These are phyloP conservation scores for Pachyramphus minor DNA, from an alignment of 2,113 vertebrate species.

Conservation along the genomic window DNA sequence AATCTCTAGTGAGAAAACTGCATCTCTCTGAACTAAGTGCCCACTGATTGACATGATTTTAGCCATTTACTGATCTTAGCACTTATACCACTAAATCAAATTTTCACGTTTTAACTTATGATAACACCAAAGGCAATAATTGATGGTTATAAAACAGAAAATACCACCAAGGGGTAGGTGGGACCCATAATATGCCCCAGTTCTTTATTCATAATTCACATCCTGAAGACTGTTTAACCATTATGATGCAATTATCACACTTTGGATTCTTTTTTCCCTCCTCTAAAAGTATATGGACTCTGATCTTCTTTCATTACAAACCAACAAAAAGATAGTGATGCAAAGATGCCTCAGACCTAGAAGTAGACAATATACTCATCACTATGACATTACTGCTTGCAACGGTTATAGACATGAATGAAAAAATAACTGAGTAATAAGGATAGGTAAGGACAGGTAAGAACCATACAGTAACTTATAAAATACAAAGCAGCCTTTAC, in stretches of 20 bases:
- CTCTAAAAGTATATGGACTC: background rate
- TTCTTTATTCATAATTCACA: background rate
- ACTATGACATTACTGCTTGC: background rate
- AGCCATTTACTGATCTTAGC: background rate
- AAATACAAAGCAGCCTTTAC: background rate
- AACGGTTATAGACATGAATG: accelerated
- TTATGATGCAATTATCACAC: background rate
- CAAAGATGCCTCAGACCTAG: background rate
- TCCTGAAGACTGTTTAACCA: background rate
- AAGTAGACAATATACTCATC: background rate
- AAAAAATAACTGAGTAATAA: background rate
- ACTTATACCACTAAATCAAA: background rate
- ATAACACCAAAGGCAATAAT: background rate
- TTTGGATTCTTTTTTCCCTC: background rate
- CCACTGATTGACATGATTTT: background rate
- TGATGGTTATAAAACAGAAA: background rate
- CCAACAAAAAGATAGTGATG: background rate
- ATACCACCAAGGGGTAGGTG: background rate
- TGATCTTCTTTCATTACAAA: background rate
- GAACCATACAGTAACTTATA: background rate
- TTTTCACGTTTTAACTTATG: background rate
- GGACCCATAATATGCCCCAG: background rate
- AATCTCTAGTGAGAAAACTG: background rate
- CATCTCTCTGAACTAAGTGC: background rate
- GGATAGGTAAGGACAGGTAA: background rate